Conservation (phyloP, 2,888 invertebrate genomes). For the Julus scandinavius region DNA sequence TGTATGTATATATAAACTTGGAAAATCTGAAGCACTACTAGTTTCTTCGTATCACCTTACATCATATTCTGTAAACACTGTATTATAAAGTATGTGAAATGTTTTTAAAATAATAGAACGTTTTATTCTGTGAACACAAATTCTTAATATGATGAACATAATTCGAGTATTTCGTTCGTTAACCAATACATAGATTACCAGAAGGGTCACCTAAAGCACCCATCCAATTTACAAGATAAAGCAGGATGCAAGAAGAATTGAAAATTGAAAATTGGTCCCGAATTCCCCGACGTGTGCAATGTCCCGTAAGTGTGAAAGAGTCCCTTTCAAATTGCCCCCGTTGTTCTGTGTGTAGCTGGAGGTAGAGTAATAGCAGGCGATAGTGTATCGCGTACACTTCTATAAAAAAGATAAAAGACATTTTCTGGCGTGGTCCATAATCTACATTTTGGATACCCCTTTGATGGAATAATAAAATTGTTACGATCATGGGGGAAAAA, state of each 20-base stretch:
- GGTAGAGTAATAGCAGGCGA: neutral
- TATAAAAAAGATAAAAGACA: slow-evolving; percentile 37
- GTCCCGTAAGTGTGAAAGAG: neutral
- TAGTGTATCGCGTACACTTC: slow-evolving; percentile 39
- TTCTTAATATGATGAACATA: too few relatives aligned
- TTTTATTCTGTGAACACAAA: too few relatives aligned
- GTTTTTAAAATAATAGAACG: too few relatives aligned
- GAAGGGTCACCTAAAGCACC: neutral
- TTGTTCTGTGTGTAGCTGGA: neutral
- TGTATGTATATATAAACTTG: too few relatives aligned
- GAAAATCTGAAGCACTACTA: too few relatives aligned
- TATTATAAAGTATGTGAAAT: too few relatives aligned
- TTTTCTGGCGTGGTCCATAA: slow-evolving; percentile 41
- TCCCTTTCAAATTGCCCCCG: slow-evolving; percentile 17
- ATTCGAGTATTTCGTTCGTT: neutral
- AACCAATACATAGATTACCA: neutral
- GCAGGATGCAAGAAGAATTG: neutral
- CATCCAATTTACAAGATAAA: neutral
- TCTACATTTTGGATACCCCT: slow-evolving; percentile 44
- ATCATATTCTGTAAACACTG: too few relatives aligned
- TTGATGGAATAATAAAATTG: slow-evolving; percentile 46
- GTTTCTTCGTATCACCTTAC: too few relatives aligned
- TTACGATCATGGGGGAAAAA: slow-evolving; percentile 41
- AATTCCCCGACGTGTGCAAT: neutral
- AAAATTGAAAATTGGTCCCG: neutral